Percentiles rank a stretch among this genome's conserved stretches.
phyloP scores from a whole-genome alignment of 2,113 vertebrate genomes.

The Emydura subglobosa region DNA sequence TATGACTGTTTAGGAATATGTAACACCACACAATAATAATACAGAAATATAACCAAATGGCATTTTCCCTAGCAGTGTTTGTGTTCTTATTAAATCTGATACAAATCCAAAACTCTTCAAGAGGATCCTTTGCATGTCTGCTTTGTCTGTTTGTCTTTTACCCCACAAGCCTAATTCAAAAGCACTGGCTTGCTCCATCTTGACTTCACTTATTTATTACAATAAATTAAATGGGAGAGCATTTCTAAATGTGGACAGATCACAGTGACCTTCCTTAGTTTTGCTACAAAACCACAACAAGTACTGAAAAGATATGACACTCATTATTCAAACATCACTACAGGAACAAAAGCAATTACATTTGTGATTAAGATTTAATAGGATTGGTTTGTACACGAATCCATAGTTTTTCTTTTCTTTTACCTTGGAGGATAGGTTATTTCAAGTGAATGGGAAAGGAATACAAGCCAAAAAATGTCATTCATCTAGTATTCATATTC shows the following conservation, averaged over 20 bases:
- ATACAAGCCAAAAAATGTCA: background rate
- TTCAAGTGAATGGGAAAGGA: background rate
- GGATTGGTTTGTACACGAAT: background rate
- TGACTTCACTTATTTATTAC: background rate
- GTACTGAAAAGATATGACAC: background rate
- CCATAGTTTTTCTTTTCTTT: background rate
- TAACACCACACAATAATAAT: background rate
- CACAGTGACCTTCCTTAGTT: background rate
- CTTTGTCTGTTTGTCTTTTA: background rate
- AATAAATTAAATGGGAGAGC: background rate
- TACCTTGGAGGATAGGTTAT: background rate
- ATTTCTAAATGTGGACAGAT: background rate
- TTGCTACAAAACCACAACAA: background rate
- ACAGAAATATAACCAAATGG: slow-evolving; percentile 31
- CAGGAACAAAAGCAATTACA: background rate
- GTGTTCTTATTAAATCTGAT: slow-evolving; percentile 28
- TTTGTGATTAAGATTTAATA: background rate
- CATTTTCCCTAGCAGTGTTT: slow-evolving; percentile 52
- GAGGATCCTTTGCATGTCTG: slow-evolving; percentile 22
- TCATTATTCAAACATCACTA: background rate
- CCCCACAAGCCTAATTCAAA: background rate
- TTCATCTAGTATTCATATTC: background rate
- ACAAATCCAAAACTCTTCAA: slow-evolving; percentile 17
- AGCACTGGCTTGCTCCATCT: background rate
- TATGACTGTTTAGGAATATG: slow-evolving; percentile 50